Conservation (phyloP, 2,113 vertebrate species). For the Noturus placidus region DNA sequence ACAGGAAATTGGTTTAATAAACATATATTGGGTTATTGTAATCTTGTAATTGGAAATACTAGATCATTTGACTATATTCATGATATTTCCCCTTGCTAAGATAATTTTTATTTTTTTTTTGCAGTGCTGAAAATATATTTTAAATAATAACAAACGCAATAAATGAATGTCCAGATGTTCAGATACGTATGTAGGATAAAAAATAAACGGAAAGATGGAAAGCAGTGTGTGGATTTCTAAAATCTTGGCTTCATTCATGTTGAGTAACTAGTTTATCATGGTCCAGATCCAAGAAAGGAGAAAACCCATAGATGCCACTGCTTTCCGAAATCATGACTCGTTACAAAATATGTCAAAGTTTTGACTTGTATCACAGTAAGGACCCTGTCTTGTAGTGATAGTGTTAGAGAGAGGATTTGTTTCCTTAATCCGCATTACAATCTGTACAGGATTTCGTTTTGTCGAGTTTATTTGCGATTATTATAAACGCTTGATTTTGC, state of each 20-base stretch:
- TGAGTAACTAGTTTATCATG: not conserved
- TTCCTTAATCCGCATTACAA: not conserved
- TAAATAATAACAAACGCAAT: not conserved
- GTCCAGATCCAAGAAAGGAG: not conserved
- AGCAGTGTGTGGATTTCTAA: not conserved
- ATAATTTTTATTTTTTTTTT: not conserved
- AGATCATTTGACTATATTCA: not conserved
- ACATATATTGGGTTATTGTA: not conserved
- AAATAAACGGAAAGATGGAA: not conserved
- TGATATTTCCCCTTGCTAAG: not conserved
- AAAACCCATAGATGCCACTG: not conserved
- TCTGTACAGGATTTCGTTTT: too few relatives aligned
- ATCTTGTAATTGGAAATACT: not conserved
- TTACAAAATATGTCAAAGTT: not conserved
- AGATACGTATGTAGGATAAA: not conserved
- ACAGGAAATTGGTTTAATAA: not conserved
- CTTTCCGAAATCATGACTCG: not conserved
- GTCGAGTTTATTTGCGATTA: too few relatives aligned
- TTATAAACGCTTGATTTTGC: too few relatives aligned
- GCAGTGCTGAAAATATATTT: not conserved
- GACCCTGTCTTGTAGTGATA: not conserved
- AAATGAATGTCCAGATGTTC: not conserved
- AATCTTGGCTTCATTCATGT: not conserved
- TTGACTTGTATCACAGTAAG: not conserved
- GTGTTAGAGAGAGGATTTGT: not conserved